Evolutionary conservation across 2,888 invertebrate species (phyloP).

Genomic region (Lepetodrilus schrolli): DNA sequence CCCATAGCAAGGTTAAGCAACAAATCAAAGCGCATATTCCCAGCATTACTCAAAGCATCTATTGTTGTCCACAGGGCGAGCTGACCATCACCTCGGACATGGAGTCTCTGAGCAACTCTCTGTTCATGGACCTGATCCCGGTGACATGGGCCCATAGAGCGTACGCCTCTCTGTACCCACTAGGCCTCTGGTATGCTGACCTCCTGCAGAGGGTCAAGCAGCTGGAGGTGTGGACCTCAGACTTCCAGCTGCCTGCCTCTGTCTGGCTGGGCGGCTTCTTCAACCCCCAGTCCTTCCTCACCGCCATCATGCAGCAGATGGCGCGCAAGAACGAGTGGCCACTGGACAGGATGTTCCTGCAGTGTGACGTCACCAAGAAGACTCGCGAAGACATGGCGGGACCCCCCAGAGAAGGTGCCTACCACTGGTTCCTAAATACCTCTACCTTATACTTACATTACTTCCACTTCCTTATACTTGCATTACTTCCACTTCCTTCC

Average conservation of each 20-base stretch:
- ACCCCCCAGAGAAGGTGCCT: conserved; percentile 90
- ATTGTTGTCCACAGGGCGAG: conserved; percentile 82
- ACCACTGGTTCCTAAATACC: too few relatives aligned
- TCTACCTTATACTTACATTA: too few relatives aligned
- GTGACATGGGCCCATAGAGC: conserved; percentile 90
- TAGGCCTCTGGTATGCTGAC: conserved; percentile 95
- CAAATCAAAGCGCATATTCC: too few relatives aligned
- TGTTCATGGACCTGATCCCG: conserved; percentile 92
- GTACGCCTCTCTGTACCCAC: conserved; percentile 91
- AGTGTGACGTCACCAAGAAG: conserved; percentile 97
- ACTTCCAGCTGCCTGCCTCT: conserved; percentile 88
- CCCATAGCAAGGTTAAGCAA: too few relatives aligned
- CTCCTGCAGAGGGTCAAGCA: conserved; percentile 86
- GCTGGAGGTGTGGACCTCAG: conserved; percentile 92
- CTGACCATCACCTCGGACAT: conserved; percentile 96
- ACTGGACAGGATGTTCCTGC: conserved; percentile 96
- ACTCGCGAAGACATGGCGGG: conserved; percentile 92
- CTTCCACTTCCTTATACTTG: too few relatives aligned
- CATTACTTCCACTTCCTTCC: too few relatives aligned
- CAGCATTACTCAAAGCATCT: too few relatives aligned
- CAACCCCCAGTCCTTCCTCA: conserved; percentile 95
- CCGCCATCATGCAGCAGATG: conserved; percentile 98
- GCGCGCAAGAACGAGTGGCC: conserved; percentile 94
- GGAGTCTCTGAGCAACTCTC: conserved; percentile 93
- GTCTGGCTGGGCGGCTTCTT: conserved; percentile 99